Evolutionary conservation across 1,140 invertebrate species (phyloP), one percentile per base, ranked within the genome.

Genomic region (Zaprionus africanus): DNA sequence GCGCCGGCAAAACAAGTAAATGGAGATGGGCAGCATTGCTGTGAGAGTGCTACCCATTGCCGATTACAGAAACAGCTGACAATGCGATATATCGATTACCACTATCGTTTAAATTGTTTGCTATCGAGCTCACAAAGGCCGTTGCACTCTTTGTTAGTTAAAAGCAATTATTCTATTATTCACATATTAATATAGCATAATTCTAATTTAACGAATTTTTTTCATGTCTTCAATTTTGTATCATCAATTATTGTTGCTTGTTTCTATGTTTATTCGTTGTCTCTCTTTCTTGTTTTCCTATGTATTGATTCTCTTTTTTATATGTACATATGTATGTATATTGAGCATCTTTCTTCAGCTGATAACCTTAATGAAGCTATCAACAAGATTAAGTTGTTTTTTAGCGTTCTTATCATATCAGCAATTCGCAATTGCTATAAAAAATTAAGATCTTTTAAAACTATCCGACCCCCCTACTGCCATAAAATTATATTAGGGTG

Each of bases 1-100:
- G 54, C 26, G 68, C 67, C 73, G 73, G 73, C 56, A 56, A 71
- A 70, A 76, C 73, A 68, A 59, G 17, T 24, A 24, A 59, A 24
- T 58, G n/a, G 19, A 34, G 64, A 19, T 46, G 41, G 19, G 24
- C 15, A 17, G 12, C 4, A 64, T 36, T 28, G 49, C n/a, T 24
- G 7, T n/a, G 7, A 22, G 4, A 17, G 31, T 24, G 7, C 53
- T 17, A 34, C 5, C 12, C 22, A 41, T 1, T 22, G 0, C 0
- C 31, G 22, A 46, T 28, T 22, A 22, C 4, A 15, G 17, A 28
- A 56, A 31, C 53, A 56, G 26, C 53, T 28, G 26, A 7, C 51
- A 53, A 26, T 56, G 53, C n/a, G 31, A 34, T 9, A 28, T 26
- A 28, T n/a, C 53, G 53, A 56, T 56, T 15, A 7, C 0, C 5